Evolutionary conservation across 2,113 vertebrate species (phyloP), one percentile per base, ranked within the genome.

Genomic region (Proteles cristata): DNA sequence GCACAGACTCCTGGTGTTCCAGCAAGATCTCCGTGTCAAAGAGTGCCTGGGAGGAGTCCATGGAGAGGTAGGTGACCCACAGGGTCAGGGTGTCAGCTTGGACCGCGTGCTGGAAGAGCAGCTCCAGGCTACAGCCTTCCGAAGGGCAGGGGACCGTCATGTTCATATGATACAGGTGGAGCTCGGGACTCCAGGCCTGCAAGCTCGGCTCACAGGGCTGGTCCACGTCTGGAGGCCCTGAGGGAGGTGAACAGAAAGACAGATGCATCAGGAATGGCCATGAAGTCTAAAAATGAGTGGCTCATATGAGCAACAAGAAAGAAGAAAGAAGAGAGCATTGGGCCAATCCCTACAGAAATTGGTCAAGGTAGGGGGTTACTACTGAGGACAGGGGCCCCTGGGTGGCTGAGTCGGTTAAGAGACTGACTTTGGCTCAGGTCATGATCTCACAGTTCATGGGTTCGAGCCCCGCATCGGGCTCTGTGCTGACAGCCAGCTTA

Each of bases 171-270:
- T 99, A 99, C 7, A 99, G 97, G 97, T 99, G 99, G 6, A 99
- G 99, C 97, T 99, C 99, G 0, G 99, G 99, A 90, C 99, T 99
- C 99, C 99, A 99, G 28, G 99, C 99, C 97, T 99, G 99, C 90
- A 99, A 98, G 71, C 99, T 99, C 25, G 99, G 99, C 94, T 99
- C 99, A 28, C 99, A 99, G 4, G 99, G 99, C 97, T 99, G 99
- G 83, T 99, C 99, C 93, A 99, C 99, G 0, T 99, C 99, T 0
- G 99, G 99, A 12, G 99, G 99, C 5, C 99, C 99, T 99, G 96
- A 45, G 33, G 63, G 4, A 96, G 0, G 50, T 0, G 50, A 88
- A 35, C 85, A 84, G 63, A 90, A 77, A 93, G 68, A 93, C 11
- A 43, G 74, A 33, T 0, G 31, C 7, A 6, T 97, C 55, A 91